Evolutionary conservation across 2,113 vertebrate genomes (phyloP), one percentile per base, ranked within the genome.

Genomic region (Okapia johnstoni): DNA sequence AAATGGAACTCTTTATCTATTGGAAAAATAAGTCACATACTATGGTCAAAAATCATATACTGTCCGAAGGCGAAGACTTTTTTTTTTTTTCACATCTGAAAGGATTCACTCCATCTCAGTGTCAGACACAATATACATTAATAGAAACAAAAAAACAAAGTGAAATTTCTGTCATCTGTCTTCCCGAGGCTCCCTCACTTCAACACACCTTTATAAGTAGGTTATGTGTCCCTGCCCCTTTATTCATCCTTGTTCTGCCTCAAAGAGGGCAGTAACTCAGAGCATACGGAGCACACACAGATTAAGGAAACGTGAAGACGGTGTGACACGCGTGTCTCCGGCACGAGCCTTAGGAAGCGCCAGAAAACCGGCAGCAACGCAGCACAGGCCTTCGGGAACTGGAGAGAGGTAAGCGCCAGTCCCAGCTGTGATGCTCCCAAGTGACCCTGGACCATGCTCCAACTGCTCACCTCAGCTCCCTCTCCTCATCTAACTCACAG

Each of bases 1-100:
- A 99, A 98, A 99, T 99, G 66, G 99, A 99, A 98, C 99, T 99
- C 98, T 98, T 99, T 98, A 99, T 99, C 99, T 99, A 98, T 97
- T 96, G 98, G 97, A 94, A 98, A 98, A 98, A 96, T 85, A 83
- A 98, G 96, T 98, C 88, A 99, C 46, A 98, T 84, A 97, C 90
- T 96, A 85, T 96, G 57, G 98, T 90, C 88, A 97, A 97, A 98
- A 97, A 97, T 92, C 55, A 98, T 70, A 85, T 85, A 91, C 79
- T 97, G 79, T 73, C 77, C 95, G 48, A 94, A 97, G 94, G 97
- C 58, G 80, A 85, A 97, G 90, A 98, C n/a, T 93, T 97, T 98
- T 97, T 40, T 98, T 97, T 40, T 98, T 97, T 13, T 40, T 36
- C 15, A 91, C 63, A 79, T 4, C 81, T 90, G 94, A 89, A 63